phyloP scores from a whole-genome alignment of 2,113 vertebrate genomes.

The Centropus bengalensis region DNA sequence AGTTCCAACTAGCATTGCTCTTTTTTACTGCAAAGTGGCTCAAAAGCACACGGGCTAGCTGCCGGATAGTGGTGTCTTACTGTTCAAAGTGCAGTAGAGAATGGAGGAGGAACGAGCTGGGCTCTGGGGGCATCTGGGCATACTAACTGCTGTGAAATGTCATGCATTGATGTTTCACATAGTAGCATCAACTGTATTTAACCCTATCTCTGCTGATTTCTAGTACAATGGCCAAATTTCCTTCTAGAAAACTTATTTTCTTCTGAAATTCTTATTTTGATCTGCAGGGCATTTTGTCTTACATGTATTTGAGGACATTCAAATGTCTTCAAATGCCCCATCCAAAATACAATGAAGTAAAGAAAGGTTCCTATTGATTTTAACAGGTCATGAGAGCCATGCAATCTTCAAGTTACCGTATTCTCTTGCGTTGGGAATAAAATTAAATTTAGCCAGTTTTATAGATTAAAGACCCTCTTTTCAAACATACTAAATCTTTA shows the following conservation, averaged over 20 bases:
- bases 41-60: constrained; percentile 45
- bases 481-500: not conserved
- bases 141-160: constrained; percentile 57
- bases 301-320: rapidly evolving
- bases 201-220: not conserved
- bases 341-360: not conserved
- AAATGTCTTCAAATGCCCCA: not conserved
- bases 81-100: constrained; percentile 58
- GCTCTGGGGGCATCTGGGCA: constrained; percentile 43
- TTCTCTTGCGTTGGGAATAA: too few relatives aligned
- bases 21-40: constrained; percentile 56
- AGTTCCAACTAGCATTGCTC: constrained; percentile 38
- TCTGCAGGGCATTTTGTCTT: not conserved
- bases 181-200: constrained; percentile 1
- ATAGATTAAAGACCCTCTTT: not conserved
- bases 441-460: not conserved
- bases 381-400: not conserved
- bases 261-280: not conserved
- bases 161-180: constrained; percentile 44
- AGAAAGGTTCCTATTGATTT: not conserved
- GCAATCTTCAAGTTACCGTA: not conserved
- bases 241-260: not conserved
- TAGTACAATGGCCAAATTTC: not conserved
- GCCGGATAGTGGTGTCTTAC: constrained; percentile 21
- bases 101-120: constrained; percentile 50